Evolutionary conservation across 2,797 vertebrate species (phyloP).

Genomic region (Falco berigora): DNA sequence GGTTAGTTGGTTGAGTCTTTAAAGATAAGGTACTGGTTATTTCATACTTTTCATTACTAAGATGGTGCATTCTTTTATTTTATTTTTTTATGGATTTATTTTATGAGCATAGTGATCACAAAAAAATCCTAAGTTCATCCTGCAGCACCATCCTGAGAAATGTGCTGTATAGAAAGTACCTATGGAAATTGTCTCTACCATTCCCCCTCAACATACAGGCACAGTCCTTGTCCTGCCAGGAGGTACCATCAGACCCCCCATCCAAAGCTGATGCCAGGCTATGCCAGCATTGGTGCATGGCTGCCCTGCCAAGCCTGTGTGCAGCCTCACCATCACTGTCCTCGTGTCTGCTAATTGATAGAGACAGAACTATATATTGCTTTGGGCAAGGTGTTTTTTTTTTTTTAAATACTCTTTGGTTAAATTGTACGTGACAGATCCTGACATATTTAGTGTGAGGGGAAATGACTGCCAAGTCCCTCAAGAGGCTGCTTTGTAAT

Average conservation of each 20-base stretch:
- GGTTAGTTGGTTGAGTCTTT: neutral
- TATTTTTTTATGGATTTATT: neutral
- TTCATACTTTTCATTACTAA: neutral
- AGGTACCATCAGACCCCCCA: neutral
- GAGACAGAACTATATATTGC: neutral
- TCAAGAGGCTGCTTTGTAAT: conserved; percentile 7
- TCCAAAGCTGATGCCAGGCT: fast-evolving
- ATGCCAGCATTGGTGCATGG: fast-evolving
- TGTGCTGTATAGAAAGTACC: neutral
- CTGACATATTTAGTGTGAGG: neutral
- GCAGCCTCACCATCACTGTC: neutral
- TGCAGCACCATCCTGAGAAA: neutral
- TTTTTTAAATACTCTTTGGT: neutral
- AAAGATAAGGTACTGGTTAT: neutral
- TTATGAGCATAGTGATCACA: neutral
- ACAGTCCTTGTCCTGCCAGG: neutral
- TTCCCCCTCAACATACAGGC: neutral
- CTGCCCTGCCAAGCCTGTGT: neutral
- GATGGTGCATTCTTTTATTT: neutral
- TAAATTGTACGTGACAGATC: neutral
- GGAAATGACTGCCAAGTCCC: neutral
- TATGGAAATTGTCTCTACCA: neutral
- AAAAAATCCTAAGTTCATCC: neutral
- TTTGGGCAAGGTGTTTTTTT: neutral
- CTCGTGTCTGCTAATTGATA: neutral